These are phyloP conservation scores for Callimorpha dominula DNA, from an alignment of 2,888 invertebrate genomes.

Conservation along the genomic window DNA sequence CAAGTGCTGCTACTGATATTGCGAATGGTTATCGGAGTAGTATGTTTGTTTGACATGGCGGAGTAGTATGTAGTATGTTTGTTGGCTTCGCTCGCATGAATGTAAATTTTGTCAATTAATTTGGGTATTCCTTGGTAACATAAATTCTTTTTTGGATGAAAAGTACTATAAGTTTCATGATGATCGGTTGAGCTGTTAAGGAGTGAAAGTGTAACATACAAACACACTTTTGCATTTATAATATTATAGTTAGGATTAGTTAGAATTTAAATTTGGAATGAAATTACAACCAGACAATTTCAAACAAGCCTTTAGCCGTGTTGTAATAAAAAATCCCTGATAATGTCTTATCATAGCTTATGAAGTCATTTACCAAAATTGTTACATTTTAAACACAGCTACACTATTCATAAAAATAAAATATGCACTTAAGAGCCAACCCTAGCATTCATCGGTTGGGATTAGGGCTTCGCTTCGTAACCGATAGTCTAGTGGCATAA, in stretches of 20 bases:
- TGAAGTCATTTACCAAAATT: background rate
- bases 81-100: too few relatives aligned
- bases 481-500: slow-evolving; percentile 53
- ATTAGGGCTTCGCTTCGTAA: slow-evolving; percentile 56
- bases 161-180: too few relatives aligned
- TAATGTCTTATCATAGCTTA: background rate
- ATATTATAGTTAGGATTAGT: background rate
- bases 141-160: too few relatives aligned
- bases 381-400: background rate
- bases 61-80: too few relatives aligned
- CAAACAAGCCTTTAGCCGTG: too few relatives aligned
- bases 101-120: too few relatives aligned
- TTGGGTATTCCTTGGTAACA: too few relatives aligned
- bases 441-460: slow-evolving; percentile 34
- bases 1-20: background rate
- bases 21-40: too few relatives aligned
- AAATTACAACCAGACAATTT: background rate
- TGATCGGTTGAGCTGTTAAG: too few relatives aligned
- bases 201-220: too few relatives aligned
- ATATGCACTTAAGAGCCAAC: slow-evolving; percentile 9
- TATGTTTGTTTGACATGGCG: background rate
- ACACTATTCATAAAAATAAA: background rate
- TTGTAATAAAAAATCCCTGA: too few relatives aligned
- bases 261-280: background rate
- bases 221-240: too few relatives aligned